A percentile compares a stretch with the other conserved stretches of the same genome.
phyloP scores from a whole-genome alignment of 2,888 invertebrate species.

The Caenorhabditis panamensis region DNA sequence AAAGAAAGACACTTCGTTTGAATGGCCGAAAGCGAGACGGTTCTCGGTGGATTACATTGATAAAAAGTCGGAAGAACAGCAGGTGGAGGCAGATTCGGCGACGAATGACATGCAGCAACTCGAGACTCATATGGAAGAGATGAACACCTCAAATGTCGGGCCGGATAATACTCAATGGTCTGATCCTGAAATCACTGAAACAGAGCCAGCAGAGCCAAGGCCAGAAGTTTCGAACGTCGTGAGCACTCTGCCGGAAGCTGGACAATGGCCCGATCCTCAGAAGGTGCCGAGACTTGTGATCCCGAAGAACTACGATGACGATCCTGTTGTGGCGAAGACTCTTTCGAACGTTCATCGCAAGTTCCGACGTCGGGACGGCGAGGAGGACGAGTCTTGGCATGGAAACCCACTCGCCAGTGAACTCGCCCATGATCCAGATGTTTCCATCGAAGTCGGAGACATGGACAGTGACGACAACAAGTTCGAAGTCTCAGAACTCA shows the following conservation, averaged over 20 bases:
- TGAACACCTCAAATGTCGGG: no score
- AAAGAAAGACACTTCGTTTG: no score
- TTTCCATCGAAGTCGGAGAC: background rate
- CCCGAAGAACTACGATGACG: slow-evolving; percentile 16
- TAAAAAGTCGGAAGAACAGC: no score
- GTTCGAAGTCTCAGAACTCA: slow-evolving; percentile 32
- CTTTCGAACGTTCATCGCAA: background rate
- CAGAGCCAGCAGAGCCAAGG: background rate
- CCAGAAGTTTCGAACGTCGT: background rate
- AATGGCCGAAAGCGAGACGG: no score
- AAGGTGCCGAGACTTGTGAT: background rate
- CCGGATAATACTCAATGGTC: no score
- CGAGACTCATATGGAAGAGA: no score
- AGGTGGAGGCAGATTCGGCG: no score
- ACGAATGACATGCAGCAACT: no score
- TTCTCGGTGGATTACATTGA: no score
- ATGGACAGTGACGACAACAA: slow-evolving; percentile 31
- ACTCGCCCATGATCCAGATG: background rate
- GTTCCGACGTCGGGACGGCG: background rate
- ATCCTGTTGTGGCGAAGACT: background rate
- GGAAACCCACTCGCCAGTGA: background rate
- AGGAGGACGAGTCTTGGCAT: background rate
- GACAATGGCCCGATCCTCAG: slow-evolving; percentile 3
- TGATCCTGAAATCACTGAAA: background rate
- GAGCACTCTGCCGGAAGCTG: background rate